A percentile compares a stretch with the other conserved stretches of the same genome.
Conservation (phyloP, 1,140 invertebrate species). For the Globodera ellingtonae region DNA sequence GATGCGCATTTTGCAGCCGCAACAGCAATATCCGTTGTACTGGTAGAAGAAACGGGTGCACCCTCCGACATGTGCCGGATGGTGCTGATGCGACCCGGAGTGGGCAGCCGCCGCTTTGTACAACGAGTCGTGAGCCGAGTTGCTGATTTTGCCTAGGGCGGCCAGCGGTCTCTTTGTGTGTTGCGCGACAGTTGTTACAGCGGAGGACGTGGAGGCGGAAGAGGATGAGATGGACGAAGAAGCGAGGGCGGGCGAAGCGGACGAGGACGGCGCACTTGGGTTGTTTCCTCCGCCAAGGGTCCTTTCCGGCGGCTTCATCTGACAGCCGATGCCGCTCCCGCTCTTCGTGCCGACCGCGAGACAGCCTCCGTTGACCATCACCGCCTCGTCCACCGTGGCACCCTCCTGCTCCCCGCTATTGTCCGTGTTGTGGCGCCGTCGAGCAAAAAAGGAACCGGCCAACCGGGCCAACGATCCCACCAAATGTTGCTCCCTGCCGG, state of each 20-base stretch:
- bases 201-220: neutral
- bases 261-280: conserved; percentile 2
- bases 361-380: neutral
- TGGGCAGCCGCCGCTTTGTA: neutral
- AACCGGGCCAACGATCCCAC: neutral
- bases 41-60: conserved; percentile 31
- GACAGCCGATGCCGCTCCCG: neutral
- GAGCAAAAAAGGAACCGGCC: conserved; percentile 2
- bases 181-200: neutral
- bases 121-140: conserved; percentile 24
- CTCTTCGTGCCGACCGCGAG: conserved; percentile 1
- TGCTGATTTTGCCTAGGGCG: neutral
- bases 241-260: no score
- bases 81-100: conserved; percentile 28
- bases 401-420: neutral
- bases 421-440: neutral
- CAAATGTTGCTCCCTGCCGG: conserved; percentile 14
- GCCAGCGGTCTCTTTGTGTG: neutral
- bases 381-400: neutral
- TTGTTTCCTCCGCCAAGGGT: neutral
- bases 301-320: neutral
- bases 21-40: conserved; percentile 32
- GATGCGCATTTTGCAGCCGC: conserved; percentile 29
- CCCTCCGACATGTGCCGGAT: neutral
- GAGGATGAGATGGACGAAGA: neutral